Percentiles rank a stretch among this genome's conserved stretches.
Conservation (phyloP, 2,888 invertebrate species). For the Horisme vitalbata region DNA sequence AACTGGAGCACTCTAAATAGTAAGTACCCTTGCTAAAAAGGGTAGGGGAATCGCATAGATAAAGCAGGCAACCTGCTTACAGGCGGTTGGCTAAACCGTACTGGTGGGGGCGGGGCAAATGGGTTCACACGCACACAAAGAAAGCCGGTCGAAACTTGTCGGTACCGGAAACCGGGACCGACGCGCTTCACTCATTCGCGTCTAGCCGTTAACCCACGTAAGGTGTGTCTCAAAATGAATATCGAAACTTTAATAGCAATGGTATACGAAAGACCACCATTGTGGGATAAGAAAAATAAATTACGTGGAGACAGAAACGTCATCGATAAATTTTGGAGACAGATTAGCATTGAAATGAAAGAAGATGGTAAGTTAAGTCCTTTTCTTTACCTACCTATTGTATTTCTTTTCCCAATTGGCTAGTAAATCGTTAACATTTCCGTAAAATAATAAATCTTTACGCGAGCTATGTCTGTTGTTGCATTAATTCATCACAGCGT, state of each 20-base stretch:
- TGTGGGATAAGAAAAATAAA: conserved; percentile 21
- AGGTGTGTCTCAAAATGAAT: conserved; percentile 16
- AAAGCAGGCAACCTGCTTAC: conserved; percentile 18
- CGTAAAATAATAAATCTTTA: not conserved
- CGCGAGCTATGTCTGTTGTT: not conserved
- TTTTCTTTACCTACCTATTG: not conserved
- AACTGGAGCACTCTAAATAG: not conserved
- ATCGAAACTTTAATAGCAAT: conserved; percentile 18
- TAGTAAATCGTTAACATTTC: not conserved
- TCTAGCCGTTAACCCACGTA: conserved; percentile 12
- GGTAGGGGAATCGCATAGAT: conserved; percentile 1
- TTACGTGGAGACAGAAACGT: conserved; percentile 16
- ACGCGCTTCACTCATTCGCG: conserved; percentile 15
- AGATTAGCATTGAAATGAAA: conserved; percentile 24
- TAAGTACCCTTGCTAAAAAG: conserved; percentile 1
- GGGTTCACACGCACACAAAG: conserved; percentile 19
- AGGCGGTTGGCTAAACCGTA: conserved; percentile 11
- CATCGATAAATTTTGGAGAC: conserved; percentile 22
- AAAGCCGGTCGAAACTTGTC: conserved; percentile 21
- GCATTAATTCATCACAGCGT: not conserved
- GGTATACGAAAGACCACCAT: conserved; percentile 15
- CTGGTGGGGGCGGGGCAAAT: conserved; percentile 15
- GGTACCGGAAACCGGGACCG: conserved; percentile 19
- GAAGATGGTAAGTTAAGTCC: conserved; percentile 21
- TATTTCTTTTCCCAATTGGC: not conserved